Base-by-base conservation (phyloP, 1,140 invertebrate species). In the Microplitis mediator region DNA sequence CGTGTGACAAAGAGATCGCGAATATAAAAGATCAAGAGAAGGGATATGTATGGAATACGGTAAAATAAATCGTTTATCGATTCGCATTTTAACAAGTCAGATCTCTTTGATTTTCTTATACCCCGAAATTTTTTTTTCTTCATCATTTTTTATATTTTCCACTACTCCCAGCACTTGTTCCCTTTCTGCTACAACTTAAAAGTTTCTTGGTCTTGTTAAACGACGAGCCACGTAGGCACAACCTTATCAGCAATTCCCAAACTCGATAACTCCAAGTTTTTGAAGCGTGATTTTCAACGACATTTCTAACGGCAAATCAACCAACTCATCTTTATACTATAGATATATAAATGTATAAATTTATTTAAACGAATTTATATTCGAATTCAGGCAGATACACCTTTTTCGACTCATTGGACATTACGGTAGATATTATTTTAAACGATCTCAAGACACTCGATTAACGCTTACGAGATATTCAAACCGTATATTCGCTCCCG, bases 41-140 rank as follows among this genome's bases (percentile, higher is more conserved):
- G 16, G 56, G 23, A 31, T 58, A 58, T 45, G 39, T 54, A 58
- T 11, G 31, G 56, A 58, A 58, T 58, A 31, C 23, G 56, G 23
- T 58, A 23, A 58, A 58, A 58, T 58, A 58, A 58, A 58, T 58
- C 56, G 23, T 58, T 58, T 58, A 58, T 58, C 56, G 56, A 58
- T 31, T 58, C 14, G 9, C 56, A 58, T 23, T 58, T 58, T 58
- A 58, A 58, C 56, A 31, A 58, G 23, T 58, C 14, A 58, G 56
- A 58, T 58, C 23, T 58, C 56, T 58, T 45, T 45, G 39, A 6
- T 11, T 6, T 45, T 45, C 39, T 45, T 45, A 45, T 45, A 45
- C 8, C 39, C 39, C 39, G 39, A 45, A 0, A 45, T 45, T 45
- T 45, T 39, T 4, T 45, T 45, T 45, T 39, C 9, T 45, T 45